Base-by-base conservation (phyloP, 1,140 invertebrate genomes). In the Aphelenchoides besseyi region DNA sequence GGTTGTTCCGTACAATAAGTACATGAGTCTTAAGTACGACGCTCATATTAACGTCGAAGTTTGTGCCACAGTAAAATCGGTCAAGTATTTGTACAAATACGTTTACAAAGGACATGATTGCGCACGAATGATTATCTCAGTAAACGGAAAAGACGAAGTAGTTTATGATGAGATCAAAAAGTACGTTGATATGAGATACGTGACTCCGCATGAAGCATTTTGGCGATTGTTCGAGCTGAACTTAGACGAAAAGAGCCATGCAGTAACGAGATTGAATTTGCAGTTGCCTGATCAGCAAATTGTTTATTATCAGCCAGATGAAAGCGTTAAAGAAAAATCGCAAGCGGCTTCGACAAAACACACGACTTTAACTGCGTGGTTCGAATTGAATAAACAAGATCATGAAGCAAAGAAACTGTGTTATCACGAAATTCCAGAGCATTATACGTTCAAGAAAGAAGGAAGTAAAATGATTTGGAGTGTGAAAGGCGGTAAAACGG, bases 1-100 rank as follows among this genome's bases (percentile, higher is more conserved):
- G 86, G 78, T 88, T 67, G 87, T 88, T 33, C 87, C 87, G 66
- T 88, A 88, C 84, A 87, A 84, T 71, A 85, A 86, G 18, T 69
- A 87, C 2, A 80, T 89, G 9, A 84, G 75, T 2, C 85, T 86
- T 79, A 87, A 77, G 62, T 89, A 84, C 72, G 83, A 88, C 68
- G 80, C 85, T 48, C 87, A 88, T 74, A 84, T 86, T 35, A 88
- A 88, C 73, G 85, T 88, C 16, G 85, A 88, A 79, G 85, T 81
- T 73, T 88, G 86, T 78, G 84, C 84, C 79, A 86, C 86, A 12
- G 84, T 88, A 48, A 88, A 87, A 78, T 84, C 83, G 33, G 86
- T 88, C 28, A 87, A 88, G 79, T 88, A 88, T 72, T 80, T 85
- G 30, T 84, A 76, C 67, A 85, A 82, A 73, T 84, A 85, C 71